Evolutionary conservation across 2,888 invertebrate genomes (phyloP).

Genomic region (Druceiella hillmani): DNA sequence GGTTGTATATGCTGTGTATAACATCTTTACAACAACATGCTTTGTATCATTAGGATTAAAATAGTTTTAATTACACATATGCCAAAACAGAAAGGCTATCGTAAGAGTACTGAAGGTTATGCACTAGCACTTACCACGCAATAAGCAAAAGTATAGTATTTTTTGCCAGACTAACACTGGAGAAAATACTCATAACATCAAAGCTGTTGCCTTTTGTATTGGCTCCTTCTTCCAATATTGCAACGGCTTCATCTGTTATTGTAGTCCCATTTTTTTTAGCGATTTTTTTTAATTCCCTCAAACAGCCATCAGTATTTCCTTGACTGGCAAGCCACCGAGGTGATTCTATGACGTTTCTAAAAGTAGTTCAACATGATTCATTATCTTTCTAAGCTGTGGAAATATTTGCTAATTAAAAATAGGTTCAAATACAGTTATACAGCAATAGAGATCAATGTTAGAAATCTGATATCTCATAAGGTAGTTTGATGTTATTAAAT

Average conservation of each 20-base stretch:
- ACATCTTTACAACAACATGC: too few species aligned
- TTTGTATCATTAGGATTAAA: not conserved
- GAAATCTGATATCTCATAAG: too few species aligned
- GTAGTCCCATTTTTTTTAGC: slow-evolving; percentile 42
- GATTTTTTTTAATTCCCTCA: slow-evolving; percentile 42
- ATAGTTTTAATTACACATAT: slow-evolving; percentile 5
- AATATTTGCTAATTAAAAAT: too few species aligned
- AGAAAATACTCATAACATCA: slow-evolving; percentile 45
- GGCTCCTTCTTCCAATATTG: slow-evolving; percentile 18
- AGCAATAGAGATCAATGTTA: too few species aligned
- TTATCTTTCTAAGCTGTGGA: too few species aligned
- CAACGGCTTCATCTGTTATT: slow-evolving; percentile 35
- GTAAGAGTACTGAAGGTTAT: too few species aligned
- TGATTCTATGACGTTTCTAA: slow-evolving; percentile 50
- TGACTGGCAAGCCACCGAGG: slow-evolving; percentile 51
- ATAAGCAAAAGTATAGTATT: slow-evolving; percentile 43
- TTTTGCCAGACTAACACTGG: slow-evolving; percentile 42
- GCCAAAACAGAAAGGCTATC: too few species aligned
- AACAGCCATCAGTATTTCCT: slow-evolving; percentile 38
- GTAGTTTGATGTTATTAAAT: too few species aligned
- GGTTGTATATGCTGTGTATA: too few species aligned
- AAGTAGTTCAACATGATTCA: too few species aligned
- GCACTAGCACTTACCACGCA: slow-evolving; percentile 36
- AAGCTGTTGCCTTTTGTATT: slow-evolving; percentile 35
- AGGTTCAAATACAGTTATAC: too few species aligned